A percentile compares a stretch with the other conserved stretches of the same genome.
Conservation (phyloP, 2,113 vertebrate species). For the Caretta caretta region DNA sequence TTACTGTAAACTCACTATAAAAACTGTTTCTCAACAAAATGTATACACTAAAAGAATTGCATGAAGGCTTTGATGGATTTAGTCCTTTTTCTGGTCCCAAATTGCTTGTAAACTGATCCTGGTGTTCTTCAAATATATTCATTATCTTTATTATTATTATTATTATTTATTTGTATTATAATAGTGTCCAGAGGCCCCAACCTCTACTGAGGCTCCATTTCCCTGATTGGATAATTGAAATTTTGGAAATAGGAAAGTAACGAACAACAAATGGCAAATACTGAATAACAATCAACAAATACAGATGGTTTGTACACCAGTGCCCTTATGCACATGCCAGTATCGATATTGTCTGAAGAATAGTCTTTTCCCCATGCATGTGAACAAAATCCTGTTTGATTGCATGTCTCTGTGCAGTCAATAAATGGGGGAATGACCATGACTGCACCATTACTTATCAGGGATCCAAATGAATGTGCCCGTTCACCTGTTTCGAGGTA, state of each 20-base stretch:
- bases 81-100: background rate
- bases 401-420: background rate
- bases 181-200: background rate
- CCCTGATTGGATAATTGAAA: background rate
- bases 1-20: background rate
- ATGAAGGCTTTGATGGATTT: background rate
- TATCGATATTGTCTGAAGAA: background rate
- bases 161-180: background rate
- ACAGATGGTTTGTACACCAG: background rate
- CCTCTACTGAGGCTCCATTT: background rate
- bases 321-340: background rate
- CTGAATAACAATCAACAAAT: background rate
- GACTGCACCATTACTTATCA: background rate
- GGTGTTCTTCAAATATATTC: background rate
- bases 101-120: background rate
- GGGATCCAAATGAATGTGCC: background rate
- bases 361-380: background rate
- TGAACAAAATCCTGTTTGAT: background rate
- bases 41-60: background rate
- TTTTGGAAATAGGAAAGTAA: background rate
- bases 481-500: background rate
- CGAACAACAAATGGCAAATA: background rate
- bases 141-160: background rate
- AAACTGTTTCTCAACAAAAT: background rate
- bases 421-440: background rate